Evolutionary conservation across 2,113 vertebrate species (phyloP).

Genomic region (Nettapus auritus): DNA sequence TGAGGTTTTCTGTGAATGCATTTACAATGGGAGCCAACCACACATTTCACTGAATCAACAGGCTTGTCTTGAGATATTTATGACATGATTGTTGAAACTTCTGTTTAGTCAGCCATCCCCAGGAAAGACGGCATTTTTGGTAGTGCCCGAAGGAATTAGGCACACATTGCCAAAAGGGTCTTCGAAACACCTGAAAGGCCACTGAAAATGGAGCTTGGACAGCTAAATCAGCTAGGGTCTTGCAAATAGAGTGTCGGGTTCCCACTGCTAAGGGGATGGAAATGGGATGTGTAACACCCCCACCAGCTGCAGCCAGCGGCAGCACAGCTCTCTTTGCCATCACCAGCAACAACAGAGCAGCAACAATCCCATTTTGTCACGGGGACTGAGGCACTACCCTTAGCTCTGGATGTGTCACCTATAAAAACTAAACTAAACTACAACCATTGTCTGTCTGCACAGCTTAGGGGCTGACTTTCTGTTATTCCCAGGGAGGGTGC

Average conservation of each 20-base stretch:
- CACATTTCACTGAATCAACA: constrained; percentile 63
- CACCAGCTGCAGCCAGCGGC: background rate
- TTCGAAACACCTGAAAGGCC: constrained; percentile 6
- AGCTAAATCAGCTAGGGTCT: background rate
- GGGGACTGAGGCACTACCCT: background rate
- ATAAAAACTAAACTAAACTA: background rate
- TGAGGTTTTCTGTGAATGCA: constrained; percentile 66
- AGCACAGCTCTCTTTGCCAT: background rate
- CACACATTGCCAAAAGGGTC: background rate
- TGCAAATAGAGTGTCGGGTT: background rate
- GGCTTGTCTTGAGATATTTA: constrained; percentile 54
- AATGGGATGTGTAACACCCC: background rate
- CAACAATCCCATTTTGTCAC: accelerated
- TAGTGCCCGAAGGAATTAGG: background rate
- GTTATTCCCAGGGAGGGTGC: background rate
- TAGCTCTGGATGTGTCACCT: background rate
- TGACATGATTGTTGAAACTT: constrained; percentile 46
- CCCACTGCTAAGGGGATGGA: background rate
- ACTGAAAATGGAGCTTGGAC: background rate
- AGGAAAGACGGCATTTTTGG: background rate
- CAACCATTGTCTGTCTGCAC: background rate
- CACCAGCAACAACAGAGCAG: background rate
- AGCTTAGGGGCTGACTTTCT: background rate
- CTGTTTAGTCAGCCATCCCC: constrained; percentile 42
- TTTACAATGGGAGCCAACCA: constrained; percentile 62